Base-by-base conservation (phyloP, 2,888 invertebrate genomes). In the Eupithecia pulchellata region DNA sequence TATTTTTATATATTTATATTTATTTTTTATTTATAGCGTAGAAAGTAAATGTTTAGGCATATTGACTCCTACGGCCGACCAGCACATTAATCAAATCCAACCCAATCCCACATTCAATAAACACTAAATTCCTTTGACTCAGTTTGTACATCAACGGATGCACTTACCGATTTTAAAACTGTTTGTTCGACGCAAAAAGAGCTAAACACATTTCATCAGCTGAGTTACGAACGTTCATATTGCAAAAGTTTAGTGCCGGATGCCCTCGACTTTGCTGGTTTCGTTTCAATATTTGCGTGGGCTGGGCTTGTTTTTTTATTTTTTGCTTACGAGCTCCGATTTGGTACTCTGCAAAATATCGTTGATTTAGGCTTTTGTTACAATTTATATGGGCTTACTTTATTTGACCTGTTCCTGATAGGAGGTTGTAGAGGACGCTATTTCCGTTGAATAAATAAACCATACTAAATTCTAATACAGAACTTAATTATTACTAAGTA, bases 101-200 rank as follows among this genome's bases (percentile, higher is more conserved):
- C 34, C 34, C 32, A 58, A 57, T 52, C 47, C 57, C 55, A 14
- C 17, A 30, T 67, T 13, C 20, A 64, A 65, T 68, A 71, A 71
- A 68, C 68, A 65, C 52, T 29, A 52, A 47, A 66, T 66, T 72
- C 68, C 62, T 58, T 17, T 62, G 17, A 11, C 57, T 39, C 64
- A 13, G 39, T 69, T 64, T 63, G n/a, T 68, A 64, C 68, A 55
- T 72, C 72, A 69, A 42, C 72, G 47, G 20, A 71, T 64, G 69
- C 66, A 64, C 69, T 72, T 66, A 66, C 30, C 14, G 39, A 62
- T 65, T 65, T 72, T 64, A 66, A 72, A 69, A 61, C 25, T 72
- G 69, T 73, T 73, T 69, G 61, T 57, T 39, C 39, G 20, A 36
- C 0, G 55, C 39, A 65, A 71, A 71, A 47, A 68, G 36, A 36